Conservation (phyloP, 2,797 vertebrate genomes). For the Myotis myotis region DNA sequence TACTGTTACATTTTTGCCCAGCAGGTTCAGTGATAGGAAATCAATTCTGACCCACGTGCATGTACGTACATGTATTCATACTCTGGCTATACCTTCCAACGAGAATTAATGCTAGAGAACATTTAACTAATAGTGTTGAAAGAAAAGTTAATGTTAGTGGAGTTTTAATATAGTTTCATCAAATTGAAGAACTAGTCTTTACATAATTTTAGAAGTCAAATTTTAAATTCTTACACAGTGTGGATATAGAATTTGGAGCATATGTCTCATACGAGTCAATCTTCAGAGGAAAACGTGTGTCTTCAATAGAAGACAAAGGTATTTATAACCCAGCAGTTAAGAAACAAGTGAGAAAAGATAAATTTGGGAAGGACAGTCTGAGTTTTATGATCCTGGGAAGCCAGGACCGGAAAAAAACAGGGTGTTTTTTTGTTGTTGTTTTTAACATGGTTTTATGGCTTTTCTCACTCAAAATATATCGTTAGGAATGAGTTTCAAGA, state of each 20-base stretch:
- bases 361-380: conserved; percentile 77
- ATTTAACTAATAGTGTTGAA: conserved; percentile 56
- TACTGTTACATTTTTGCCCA: conserved; percentile 71
- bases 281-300: conserved; percentile 80
- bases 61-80: conserved; percentile 50
- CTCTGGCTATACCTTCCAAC: conserved; percentile 44
- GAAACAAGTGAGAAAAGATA: conserved; percentile 79
- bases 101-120: conserved; percentile 65
- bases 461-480: conserved; percentile 79
- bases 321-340: conserved; percentile 85
- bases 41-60: conserved; percentile 58
- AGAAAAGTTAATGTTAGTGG: conserved; percentile 54
- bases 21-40: conserved; percentile 75
- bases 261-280: conserved; percentile 82
- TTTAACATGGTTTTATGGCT: conserved; percentile 86
- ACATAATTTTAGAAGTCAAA: conserved; percentile 32
- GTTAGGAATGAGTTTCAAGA: conserved; percentile 71
- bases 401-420: conserved; percentile 80
- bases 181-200: conserved; percentile 45
- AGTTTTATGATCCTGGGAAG: conserved; percentile 89
- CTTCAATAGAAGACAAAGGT: conserved; percentile 81
- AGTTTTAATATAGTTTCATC: background rate
- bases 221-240: conserved; percentile 69
- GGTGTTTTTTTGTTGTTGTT: conserved; percentile 50
- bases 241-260: conserved; percentile 76